Evolutionary conservation across 1,140 invertebrate species (phyloP).

Genomic region (Vollenhovia emeryi): DNA sequence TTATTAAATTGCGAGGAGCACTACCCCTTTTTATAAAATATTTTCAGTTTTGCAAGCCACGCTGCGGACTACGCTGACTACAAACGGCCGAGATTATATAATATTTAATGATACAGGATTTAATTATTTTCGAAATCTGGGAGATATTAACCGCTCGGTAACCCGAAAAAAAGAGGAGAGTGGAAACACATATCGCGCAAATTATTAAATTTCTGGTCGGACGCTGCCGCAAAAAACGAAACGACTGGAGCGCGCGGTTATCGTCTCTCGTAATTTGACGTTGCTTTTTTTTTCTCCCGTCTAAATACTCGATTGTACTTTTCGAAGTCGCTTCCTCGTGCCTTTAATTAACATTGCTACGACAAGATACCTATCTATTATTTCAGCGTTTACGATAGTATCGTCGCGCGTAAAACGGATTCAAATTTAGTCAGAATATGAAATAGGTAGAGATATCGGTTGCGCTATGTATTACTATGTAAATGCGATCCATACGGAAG

Average conservation of each 20-base stretch:
- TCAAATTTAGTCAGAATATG: slow-evolving; percentile 42
- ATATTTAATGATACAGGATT: slow-evolving; percentile 47
- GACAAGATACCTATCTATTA: slow-evolving; percentile 34
- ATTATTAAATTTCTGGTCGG: slow-evolving; percentile 41
- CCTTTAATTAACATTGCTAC: slow-evolving; percentile 13
- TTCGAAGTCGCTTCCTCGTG: not conserved
- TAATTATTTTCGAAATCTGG: slow-evolving; percentile 60
- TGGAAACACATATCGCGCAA: not conserved
- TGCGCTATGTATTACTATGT: slow-evolving; percentile 36
- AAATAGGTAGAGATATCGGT: slow-evolving; percentile 35
- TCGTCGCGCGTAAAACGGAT: not conserved
- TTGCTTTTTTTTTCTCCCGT: slow-evolving; percentile 11
- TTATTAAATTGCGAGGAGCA: not conserved
- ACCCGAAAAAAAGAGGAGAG: slow-evolving; percentile 1
- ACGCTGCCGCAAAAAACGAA: slow-evolving; percentile 7
- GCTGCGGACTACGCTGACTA: not conserved
- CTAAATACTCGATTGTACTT: not conserved
- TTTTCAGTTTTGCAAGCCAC: not conserved
- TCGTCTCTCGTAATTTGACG: not conserved
- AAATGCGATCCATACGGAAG: slow-evolving; percentile 17
- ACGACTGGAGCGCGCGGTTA: not conserved
- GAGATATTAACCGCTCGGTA: not conserved
- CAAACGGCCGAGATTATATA: slow-evolving; percentile 1
- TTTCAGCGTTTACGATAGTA: slow-evolving; percentile 1
- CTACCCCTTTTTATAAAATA: not conserved